These are phyloP conservation scores for Scotopteryx bipunctaria DNA, from an alignment of 2,888 invertebrate genomes.

Conservation along the genomic window DNA sequence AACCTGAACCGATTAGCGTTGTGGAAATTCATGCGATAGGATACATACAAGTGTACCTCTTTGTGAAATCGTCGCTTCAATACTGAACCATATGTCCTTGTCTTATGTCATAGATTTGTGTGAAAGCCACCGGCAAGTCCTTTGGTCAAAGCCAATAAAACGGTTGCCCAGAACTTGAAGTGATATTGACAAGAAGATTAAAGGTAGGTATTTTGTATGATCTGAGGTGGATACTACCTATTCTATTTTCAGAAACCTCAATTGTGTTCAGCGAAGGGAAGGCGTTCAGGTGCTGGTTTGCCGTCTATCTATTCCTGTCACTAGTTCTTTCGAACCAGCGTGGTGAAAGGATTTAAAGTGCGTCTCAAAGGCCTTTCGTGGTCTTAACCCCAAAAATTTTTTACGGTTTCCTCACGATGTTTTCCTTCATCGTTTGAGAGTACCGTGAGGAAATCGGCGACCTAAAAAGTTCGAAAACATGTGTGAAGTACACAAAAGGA, in stretches of 20 bases:
- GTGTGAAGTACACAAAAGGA: no score
- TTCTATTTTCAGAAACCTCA: background rate
- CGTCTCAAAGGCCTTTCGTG: no score
- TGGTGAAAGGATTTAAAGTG: no score
- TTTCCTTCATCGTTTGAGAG: no score
- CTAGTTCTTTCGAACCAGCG: no score
- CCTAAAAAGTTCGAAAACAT: no score
- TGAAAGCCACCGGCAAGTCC: conserved; percentile 1
- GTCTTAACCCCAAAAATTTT: no score
- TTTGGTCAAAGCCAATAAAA: conserved; percentile 31
- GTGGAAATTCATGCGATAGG: conserved; percentile 24
- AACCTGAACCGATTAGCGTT: conserved; percentile 25
- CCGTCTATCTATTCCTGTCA: no score
- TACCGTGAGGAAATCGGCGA: no score
- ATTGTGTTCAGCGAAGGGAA: conserved; percentile 1
- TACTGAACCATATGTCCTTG: conserved; percentile 5
- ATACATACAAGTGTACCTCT: conserved; percentile 14
- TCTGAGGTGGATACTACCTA: conserved; percentile 14
- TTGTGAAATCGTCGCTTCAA: conserved; percentile 4
- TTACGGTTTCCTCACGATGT: no score
- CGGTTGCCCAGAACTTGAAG: conserved; percentile 31
- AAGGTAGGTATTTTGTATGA: conserved; percentile 21
- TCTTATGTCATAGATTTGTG: conserved; percentile 1
- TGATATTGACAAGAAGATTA: conserved; percentile 35
- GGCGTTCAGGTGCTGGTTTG: no score